Evolutionary conservation across 1,140 invertebrate genomes (phyloP).

Genomic region (Ostrea denselamellosa): DNA sequence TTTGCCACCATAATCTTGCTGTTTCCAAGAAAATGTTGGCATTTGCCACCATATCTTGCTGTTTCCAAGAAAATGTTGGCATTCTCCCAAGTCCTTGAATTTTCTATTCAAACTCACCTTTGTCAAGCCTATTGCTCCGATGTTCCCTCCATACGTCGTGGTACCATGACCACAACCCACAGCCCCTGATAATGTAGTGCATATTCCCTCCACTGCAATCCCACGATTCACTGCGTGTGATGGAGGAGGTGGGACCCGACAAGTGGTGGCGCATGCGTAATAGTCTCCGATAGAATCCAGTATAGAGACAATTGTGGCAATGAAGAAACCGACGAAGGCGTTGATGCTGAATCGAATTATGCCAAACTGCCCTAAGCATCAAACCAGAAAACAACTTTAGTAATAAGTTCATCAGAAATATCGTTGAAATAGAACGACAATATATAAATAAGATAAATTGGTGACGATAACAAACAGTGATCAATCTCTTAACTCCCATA

Average conservation of each 20-base stretch:
- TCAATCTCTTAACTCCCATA: no score
- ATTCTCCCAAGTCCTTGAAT: not conserved
- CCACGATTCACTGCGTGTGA: constrained; percentile 79
- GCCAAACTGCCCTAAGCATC: constrained; percentile 65
- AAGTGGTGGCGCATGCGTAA: constrained; percentile 66
- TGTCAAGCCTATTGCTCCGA: not conserved
- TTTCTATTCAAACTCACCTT: not conserved
- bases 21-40: no score
- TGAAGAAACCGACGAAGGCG: constrained; percentile 63
- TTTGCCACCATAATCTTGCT: no score
- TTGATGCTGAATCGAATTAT: constrained; percentile 56
- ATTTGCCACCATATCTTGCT: no score
- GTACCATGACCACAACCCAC: constrained; percentile 33
- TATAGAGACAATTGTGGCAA: constrained; percentile 64
- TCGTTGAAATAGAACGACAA: no score
- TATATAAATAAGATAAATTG: no score
- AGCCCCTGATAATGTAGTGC: constrained; percentile 88
- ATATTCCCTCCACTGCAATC: constrained; percentile 90
- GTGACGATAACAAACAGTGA: no score
- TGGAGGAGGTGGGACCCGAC: constrained; percentile 63
- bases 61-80: no score
- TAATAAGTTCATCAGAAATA: no score
- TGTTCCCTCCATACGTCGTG: not conserved
- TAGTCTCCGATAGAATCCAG: constrained; percentile 73
- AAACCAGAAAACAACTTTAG: no score